These are phyloP conservation scores for Vicugna pacos DNA, from an alignment of 2,113 vertebrate species.

Conservation along the genomic window DNA sequence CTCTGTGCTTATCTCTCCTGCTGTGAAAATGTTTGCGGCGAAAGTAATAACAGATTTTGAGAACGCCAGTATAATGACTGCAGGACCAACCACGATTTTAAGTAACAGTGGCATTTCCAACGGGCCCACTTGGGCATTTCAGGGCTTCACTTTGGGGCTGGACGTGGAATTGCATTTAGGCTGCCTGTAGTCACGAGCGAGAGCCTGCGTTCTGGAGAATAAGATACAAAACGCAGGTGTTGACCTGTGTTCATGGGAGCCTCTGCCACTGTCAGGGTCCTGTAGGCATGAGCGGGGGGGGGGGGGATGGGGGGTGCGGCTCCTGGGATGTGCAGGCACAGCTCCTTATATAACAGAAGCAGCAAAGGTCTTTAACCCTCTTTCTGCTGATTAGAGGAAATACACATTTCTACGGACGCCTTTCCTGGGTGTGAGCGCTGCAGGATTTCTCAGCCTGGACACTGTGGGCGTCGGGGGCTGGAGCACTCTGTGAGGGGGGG, in stretches of 20 bases:
- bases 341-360: background rate
- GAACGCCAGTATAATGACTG: background rate
- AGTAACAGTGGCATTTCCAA: rapidly evolving
- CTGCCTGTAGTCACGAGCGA: rapidly evolving
- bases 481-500: rapidly evolving
- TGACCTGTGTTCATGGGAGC: rapidly evolving
- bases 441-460: rapidly evolving
- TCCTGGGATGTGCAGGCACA: rapidly evolving
- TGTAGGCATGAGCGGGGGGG: background rate
- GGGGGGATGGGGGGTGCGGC: rapidly evolving
- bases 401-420: rapidly evolving
- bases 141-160: rapidly evolving
- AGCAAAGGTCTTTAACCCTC: background rate
- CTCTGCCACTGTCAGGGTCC: rapidly evolving
- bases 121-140: rapidly evolving
- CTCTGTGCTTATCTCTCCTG: background rate
- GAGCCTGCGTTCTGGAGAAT: rapidly evolving
- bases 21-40: background rate
- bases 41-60: background rate
- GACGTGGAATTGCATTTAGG: rapidly evolving
- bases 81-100: rapidly evolving
- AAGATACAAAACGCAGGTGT: rapidly evolving
- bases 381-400: background rate
- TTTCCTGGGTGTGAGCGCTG: background rate
- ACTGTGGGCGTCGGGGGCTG: rapidly evolving